phyloP scores from a whole-genome alignment of 2,113 vertebrate species.

The Silurus meridionalis region DNA sequence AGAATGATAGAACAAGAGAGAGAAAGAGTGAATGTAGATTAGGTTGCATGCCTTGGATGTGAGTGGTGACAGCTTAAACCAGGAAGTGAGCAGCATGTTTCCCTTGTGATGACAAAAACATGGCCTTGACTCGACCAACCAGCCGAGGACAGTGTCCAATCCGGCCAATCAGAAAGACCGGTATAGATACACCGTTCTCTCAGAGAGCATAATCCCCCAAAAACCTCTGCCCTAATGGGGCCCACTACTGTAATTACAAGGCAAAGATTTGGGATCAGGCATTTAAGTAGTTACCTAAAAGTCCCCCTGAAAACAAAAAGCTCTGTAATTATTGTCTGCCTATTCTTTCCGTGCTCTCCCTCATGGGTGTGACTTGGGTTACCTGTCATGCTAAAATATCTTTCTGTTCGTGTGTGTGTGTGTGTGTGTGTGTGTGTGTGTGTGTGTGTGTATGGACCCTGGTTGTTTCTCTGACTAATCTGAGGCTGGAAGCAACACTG shows the following conservation, averaged over 20 bases:
- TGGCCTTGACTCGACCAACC: constrained; percentile 43
- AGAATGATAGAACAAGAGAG: constrained; percentile 54
- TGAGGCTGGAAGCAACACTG: constrained; percentile 74
- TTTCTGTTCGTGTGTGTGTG: constrained; percentile 5
- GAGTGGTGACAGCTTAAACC: constrained; percentile 49
- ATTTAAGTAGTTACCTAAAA: constrained; percentile 81
- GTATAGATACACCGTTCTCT: constrained; percentile 6
- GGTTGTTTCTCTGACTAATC: constrained; percentile 74
- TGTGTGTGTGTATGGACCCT: constrained; percentile 65
- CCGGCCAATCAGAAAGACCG: constrained; percentile 37
- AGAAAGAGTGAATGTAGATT: constrained; percentile 55
- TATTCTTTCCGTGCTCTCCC: constrained; percentile 58
- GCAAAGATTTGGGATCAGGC: constrained; percentile 81
- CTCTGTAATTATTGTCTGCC: constrained; percentile 82
- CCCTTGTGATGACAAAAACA: constrained; percentile 24
- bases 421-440: constrained; percentile 26
- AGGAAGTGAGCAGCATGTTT: constrained; percentile 43
- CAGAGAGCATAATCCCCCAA: constrained; percentile 73
- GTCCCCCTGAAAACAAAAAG: constrained; percentile 79
- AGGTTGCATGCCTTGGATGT: constrained; percentile 52
- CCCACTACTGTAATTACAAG: constrained; percentile 84
- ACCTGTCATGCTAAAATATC: constrained; percentile 76
- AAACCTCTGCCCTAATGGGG: constrained; percentile 80
- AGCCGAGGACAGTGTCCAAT: constrained; percentile 24
- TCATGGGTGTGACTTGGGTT: constrained; percentile 72